Evolutionary conservation across 37 sponge, comb jelly and placozoan species (phyloP).

Genomic region (Diacarnus erythraeanus): DNA sequence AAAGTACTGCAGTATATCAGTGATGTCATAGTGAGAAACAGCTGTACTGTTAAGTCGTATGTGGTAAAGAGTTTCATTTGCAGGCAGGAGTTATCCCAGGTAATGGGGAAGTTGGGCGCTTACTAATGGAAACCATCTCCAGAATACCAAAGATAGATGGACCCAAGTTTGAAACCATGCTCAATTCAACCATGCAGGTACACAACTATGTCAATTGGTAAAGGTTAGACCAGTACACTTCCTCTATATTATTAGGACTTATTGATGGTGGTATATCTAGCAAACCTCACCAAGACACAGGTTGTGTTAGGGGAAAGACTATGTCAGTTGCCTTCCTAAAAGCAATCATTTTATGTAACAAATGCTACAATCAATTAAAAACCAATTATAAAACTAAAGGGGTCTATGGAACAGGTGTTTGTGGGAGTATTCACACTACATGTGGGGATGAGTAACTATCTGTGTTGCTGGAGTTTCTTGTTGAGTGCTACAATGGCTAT

Average conservation of each 20-base stretch:
- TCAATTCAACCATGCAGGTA: conserved; percentile 88
- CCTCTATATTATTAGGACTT: conserved; percentile 59
- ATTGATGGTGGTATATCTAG: conserved; percentile 81
- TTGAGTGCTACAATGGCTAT: no score
- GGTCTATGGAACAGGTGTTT: neutral
- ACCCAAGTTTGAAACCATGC: conserved; percentile 66
- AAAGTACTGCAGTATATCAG: conserved; percentile 60
- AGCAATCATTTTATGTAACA: neutral
- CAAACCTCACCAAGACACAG: conserved; percentile 79
- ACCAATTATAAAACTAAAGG: no score
- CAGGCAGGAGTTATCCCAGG: conserved; percentile 62
- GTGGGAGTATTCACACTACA: neutral
- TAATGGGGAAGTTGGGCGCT: conserved; percentile 63
- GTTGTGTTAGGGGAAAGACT: conserved; percentile 75
- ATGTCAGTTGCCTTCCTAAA: conserved; percentile 30
- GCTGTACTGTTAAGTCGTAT: neutral
- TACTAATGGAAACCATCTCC: conserved; percentile 70
- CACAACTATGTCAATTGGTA: neutral
- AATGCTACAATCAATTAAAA: no score
- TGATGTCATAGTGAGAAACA: conserved; percentile 56
- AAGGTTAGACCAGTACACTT: neutral
- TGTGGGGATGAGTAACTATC: neutral
- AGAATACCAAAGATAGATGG: conserved; percentile 68
- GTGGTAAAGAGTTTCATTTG: neutral
- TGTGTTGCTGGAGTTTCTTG: neutral